Evolutionary conservation across 2,113 vertebrate genomes (phyloP), one percentile per base, ranked within the genome.

Genomic region (Xyliphius kryptos): DNA sequence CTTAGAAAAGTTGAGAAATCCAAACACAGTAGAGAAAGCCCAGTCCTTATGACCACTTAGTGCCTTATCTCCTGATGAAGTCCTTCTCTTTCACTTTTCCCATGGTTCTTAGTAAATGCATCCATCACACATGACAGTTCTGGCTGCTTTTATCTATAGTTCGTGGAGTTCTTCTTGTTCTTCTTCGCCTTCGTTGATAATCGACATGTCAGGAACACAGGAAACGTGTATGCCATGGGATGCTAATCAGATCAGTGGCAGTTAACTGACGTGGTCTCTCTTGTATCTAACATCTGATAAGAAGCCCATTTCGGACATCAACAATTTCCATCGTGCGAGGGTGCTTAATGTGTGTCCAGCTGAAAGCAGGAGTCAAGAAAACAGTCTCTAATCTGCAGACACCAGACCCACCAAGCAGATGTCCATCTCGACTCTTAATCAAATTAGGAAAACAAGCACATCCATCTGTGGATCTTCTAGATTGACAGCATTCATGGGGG

Each of bases 161-260:
- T 68, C 73, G 76, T 68, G 80, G 71, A 81, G 74, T 81, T 78
- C 77, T 80, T 73, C 80, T 86, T 82, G 82, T 85, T 87, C 85
- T n/a, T n/a, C n/a, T n/a, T n/a, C n/a, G n/a, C 75, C 75, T 81
- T 81, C 79, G 81, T 77, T 82, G 83, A 86, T 86, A 87, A 79
- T n/a, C 47, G 72, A 78, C 75, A 79, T 83, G 82, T 84, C 77
- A 73, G 55, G 74, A 74, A 80, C 82, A 82, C 74, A 73, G 78
- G 66, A 78, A 84, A 87, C 86, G 74, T 85, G 86, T 80, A 77
- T 83, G 86, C 85, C 83, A 85, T 86, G 87, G 83, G 70, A 60
- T 73, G 68, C 79, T 88, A 86, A 89, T 88, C 84, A 83, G 78
- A 87, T 86, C 82, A 83, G n/a, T 81, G 78, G 74, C 78, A 68